Conservation (phyloP, 2,888 invertebrate genomes). For the Meliscaeva auricollis region DNA sequence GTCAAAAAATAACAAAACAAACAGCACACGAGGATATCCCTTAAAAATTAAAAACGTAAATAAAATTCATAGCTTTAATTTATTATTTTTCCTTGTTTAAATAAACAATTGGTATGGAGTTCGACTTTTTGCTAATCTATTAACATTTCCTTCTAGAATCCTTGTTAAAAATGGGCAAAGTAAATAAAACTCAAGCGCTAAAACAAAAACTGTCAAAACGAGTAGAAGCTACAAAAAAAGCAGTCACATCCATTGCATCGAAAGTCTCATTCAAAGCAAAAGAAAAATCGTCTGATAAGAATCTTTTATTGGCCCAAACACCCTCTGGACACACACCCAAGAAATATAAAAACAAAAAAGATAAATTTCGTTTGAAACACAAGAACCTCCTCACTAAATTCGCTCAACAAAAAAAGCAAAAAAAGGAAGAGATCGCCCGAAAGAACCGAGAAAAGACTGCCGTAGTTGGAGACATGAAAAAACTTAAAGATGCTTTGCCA, state of each 20-base stretch:
- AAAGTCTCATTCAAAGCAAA: conserved; percentile 68
- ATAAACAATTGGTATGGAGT: neutral
- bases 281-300: conserved; percentile 41
- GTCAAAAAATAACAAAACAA: too few relatives aligned
- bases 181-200: conserved; percentile 55
- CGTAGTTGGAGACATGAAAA: conserved; percentile 81
- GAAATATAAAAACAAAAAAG: conserved; percentile 80
- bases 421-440: conserved; percentile 79
- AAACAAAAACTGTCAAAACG: conserved; percentile 65
- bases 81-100: neutral
- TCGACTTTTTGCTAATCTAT: too few relatives aligned
- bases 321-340: conserved; percentile 75
- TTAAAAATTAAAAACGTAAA: too few relatives aligned
- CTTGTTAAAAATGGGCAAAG: conserved; percentile 57
- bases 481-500: conserved; percentile 82
- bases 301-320: conserved; percentile 8
- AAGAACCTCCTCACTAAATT: conserved; percentile 81
- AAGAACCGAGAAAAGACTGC: conserved; percentile 80
- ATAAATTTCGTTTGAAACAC: conserved; percentile 80
- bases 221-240: conserved; percentile 48
- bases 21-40: too few relatives aligned
- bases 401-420: conserved; percentile 78
- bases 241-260: conserved; percentile 53
- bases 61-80: too few relatives aligned
- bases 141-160: too few relatives aligned